phyloP scores from a whole-genome alignment of 2,888 invertebrate genomes.

The Noctua janthina region DNA sequence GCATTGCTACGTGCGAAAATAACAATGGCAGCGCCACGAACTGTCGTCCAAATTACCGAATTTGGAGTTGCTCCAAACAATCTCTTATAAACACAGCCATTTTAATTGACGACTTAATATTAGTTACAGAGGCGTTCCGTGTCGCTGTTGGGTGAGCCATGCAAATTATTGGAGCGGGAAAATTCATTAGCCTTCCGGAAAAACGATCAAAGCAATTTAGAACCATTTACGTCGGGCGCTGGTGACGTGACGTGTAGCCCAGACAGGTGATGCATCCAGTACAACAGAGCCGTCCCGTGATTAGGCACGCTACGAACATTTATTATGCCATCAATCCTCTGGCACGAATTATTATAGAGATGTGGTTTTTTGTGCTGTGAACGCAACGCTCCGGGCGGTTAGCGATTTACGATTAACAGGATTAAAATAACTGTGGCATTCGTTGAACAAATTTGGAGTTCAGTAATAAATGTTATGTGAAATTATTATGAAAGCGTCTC shows the following conservation, averaged over 20 bases:
- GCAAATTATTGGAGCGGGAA: slow-evolving; percentile 84
- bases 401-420: slow-evolving; percentile 29
- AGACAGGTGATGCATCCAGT: slow-evolving; percentile 61
- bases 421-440: slow-evolving; percentile 6
- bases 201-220: slow-evolving; percentile 89
- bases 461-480: background rate
- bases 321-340: slow-evolving; percentile 24
- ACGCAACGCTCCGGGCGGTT: slow-evolving; percentile 13
- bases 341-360: slow-evolving; percentile 14
- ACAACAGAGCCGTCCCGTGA: slow-evolving; percentile 33
- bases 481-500: background rate
- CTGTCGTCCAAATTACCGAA: slow-evolving; percentile 55
- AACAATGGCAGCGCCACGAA: slow-evolving; percentile 43
- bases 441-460: background rate
- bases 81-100: slow-evolving; percentile 59
- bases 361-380: slow-evolving; percentile 30
- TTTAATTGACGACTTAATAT: slow-evolving; percentile 75
- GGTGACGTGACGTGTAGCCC: slow-evolving; percentile 55
- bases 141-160: slow-evolving; percentile 74
- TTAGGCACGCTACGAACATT: slow-evolving; percentile 37
- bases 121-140: slow-evolving; percentile 67
- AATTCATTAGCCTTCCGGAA: slow-evolving; percentile 89
- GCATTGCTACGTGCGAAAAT: slow-evolving; percentile 56
- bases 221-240: slow-evolving; percentile 79
- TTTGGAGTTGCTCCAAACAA: slow-evolving; percentile 61